Conservation (phyloP, 2,113 vertebrate species). For the Tetraodon nigroviridis region DNA sequence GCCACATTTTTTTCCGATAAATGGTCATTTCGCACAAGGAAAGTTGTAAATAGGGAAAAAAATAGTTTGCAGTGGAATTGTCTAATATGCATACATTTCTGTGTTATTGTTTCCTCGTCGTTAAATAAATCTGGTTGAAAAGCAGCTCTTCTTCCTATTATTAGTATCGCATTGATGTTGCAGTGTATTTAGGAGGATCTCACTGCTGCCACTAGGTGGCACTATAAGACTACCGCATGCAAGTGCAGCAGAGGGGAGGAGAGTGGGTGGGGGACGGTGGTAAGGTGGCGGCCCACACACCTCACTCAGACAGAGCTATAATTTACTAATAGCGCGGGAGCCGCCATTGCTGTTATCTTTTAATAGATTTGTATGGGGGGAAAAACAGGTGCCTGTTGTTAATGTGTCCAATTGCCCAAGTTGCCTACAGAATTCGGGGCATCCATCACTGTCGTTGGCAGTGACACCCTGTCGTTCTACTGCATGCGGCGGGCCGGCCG, state of each 20-base stretch:
- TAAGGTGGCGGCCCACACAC: conserved; percentile 52
- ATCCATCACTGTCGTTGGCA: conserved; percentile 77
- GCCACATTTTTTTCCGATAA: conserved; percentile 26
- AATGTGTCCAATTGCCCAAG: conserved; percentile 81
- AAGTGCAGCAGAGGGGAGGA: neutral
- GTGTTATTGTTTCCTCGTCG: too few species aligned
- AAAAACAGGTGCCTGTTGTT: conserved; percentile 81
- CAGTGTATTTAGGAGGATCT: conserved; percentile 2
- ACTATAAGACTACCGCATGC: conserved; percentile 77
- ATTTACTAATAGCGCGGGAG: conserved; percentile 77
- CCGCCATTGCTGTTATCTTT: conserved; percentile 80
- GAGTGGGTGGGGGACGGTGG: conserved; percentile 9
- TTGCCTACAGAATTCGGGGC: conserved; percentile 77
- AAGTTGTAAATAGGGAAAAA: conserved; percentile 17
- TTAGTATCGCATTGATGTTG: neutral
- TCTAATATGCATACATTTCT: neutral
- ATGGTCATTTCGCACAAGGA: conserved; percentile 12
- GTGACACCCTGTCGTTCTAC: conserved; percentile 77
- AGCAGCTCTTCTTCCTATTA: neutral
- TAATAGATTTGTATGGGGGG: conserved; percentile 80
- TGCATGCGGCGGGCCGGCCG: conserved; percentile 66
- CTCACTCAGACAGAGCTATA: conserved; percentile 72
- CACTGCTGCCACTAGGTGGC: conserved; percentile 79
- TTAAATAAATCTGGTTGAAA: too few species aligned
- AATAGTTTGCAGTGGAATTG: neutral